These are phyloP conservation scores for Poecilia gillii DNA, from an alignment of 2,797 vertebrate species.

Conservation along the genomic window DNA sequence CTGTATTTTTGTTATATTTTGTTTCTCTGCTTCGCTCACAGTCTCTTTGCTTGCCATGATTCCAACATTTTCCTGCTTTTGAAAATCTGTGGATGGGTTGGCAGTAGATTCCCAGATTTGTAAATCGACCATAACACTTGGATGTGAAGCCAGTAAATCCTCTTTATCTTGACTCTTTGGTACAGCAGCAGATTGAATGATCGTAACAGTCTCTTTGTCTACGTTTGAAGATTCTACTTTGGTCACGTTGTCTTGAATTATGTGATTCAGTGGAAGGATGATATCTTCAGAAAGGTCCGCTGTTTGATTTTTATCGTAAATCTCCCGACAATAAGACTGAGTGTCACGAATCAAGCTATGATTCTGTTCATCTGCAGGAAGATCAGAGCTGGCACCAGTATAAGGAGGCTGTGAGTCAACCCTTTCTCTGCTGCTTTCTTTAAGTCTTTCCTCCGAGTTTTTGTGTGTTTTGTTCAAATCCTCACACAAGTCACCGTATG, in stretches of 20 bases:
- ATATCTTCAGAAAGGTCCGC: conserved; percentile 25
- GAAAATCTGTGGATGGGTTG: conserved; percentile 8
- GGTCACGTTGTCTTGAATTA: conserved; percentile 10
- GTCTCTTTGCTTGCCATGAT: conserved; percentile 20
- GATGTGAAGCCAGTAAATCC: conserved; percentile 13
- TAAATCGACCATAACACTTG: conserved; percentile 16
- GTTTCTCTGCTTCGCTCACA: conserved; percentile 7
- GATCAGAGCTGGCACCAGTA: conserved; percentile 9
- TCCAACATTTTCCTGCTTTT: conserved; percentile 20
- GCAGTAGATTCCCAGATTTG: conserved; percentile 26
- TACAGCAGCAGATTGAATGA: conserved; percentile 15
- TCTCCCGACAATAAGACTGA: conserved; percentile 27
- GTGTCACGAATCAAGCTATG: conserved; percentile 24
- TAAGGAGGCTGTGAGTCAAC: conserved; percentile 20
- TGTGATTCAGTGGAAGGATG: conserved; percentile 28
- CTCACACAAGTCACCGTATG: conserved; percentile 36
- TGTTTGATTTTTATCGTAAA: conserved; percentile 25
- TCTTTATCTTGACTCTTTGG: conserved; percentile 12
- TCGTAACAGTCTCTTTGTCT: conserved; percentile 9
- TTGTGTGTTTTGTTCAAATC: conserved; percentile 22
- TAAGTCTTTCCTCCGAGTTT: conserved; percentile 35
- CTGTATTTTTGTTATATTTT: conserved; percentile 14
- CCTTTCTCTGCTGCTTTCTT: conserved; percentile 40
- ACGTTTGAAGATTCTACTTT: conserved; percentile 14
- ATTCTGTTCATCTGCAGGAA: conserved; percentile 34